Conservation (phyloP, 30 jellyfish, hydroid and myxozoan species). For the Aurelia aurita complex sp. Pacific region DNA sequence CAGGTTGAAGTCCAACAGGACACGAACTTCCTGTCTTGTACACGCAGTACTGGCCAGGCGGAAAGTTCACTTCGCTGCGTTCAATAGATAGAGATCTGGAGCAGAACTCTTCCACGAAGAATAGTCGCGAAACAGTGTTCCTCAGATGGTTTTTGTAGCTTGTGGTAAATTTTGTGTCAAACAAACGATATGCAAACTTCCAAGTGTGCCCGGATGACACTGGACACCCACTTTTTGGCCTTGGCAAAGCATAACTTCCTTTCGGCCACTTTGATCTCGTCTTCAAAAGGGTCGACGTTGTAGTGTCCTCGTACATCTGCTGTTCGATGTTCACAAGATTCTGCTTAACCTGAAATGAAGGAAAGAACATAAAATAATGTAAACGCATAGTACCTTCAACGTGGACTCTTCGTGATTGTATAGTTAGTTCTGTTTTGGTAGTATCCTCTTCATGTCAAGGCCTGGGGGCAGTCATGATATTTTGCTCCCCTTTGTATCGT, state of each 20-base stretch:
- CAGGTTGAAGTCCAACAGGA: conserved; percentile 55
- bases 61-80: conserved; percentile 3
- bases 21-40: conserved; percentile 30
- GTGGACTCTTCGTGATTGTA: too few species aligned
- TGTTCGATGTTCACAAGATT: neutral
- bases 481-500: too few species aligned
- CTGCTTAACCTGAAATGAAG: too few species aligned
- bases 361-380: too few species aligned
- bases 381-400: too few species aligned
- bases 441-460: too few species aligned
- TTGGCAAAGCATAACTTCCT: conserved; percentile 48
- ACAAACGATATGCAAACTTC: conserved; percentile 56
- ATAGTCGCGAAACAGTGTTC: conserved; percentile 19
- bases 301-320: neutral
- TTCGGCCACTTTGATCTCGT: conserved; percentile 37
- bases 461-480: too few species aligned
- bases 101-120: conserved; percentile 69
- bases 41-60: conserved; percentile 64
- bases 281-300: neutral
- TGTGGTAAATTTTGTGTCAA: neutral
- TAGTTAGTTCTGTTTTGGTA: too few species aligned
- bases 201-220: neutral
- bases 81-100: neutral
- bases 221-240: conserved; percentile 65
- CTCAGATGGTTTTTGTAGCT: neutral